phyloP scores from a whole-genome alignment of 1,140 invertebrate genomes.

The Temnothorax longispinosus region DNA sequence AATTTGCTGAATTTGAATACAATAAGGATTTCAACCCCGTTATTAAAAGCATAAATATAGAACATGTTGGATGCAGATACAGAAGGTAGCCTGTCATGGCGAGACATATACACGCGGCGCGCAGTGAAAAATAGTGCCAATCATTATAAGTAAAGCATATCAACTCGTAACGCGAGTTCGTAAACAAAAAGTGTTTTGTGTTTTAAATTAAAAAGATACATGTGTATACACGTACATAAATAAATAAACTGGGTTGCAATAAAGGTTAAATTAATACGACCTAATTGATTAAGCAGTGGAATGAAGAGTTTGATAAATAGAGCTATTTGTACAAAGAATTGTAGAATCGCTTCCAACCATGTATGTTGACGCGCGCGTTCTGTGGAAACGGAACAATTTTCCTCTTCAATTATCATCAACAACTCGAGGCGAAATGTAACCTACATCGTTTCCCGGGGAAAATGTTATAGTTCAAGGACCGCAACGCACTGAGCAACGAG shows the following conservation, averaged over 20 bases:
- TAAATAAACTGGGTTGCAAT: background rate
- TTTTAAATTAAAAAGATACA: slow-evolving; percentile 7
- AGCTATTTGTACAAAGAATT: background rate
- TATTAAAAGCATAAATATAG: background rate
- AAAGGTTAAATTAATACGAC: background rate
- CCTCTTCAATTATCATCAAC: slow-evolving; percentile 39
- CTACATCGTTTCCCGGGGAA: slow-evolving; percentile 31
- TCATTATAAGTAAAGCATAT: background rate
- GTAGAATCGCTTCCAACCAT: background rate
- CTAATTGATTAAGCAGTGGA: background rate
- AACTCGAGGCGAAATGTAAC: slow-evolving; percentile 37
- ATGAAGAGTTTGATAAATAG: background rate
- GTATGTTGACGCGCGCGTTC: background rate
- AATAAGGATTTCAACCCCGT: background rate
- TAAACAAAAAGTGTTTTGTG: background rate
- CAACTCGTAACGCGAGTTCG: background rate
- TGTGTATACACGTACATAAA: background rate
- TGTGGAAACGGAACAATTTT: slow-evolving; percentile 14
- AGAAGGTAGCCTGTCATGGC: background rate
- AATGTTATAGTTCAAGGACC: slow-evolving; percentile 75
- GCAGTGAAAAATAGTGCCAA: background rate
- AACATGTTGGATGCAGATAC: background rate
- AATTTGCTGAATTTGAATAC: background rate
- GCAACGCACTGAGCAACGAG: background rate
- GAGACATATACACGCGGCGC: background rate